phyloP scores from a whole-genome alignment of 2,113 vertebrate genomes.

The Alces alces region DNA sequence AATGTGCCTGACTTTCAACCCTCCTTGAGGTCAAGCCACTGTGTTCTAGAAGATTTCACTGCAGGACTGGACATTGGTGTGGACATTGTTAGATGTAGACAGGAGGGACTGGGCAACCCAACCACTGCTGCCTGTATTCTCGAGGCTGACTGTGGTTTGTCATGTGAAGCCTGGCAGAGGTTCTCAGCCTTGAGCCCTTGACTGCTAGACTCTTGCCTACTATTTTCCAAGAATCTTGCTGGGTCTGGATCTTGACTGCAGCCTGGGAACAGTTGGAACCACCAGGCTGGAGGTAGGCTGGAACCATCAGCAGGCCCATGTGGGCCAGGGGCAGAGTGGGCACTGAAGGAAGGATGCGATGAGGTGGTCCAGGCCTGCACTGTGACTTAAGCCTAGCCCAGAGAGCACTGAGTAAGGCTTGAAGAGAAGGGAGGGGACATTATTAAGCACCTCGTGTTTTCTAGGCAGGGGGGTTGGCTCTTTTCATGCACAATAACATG shows the following conservation, averaged over 20 bases:
- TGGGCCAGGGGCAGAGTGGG: not conserved
- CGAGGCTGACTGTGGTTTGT: not conserved
- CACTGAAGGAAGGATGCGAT: rapidly evolving
- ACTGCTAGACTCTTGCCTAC: not conserved
- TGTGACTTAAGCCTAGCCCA: not conserved
- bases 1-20: not conserved
- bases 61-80: not conserved
- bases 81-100: not conserved
- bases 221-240: not conserved
- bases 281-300: not conserved
- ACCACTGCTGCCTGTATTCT: not conserved
- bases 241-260: not conserved
- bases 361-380: not conserved
- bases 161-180: not conserved
- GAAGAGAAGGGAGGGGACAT: not conserved
- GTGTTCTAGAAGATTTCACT: not conserved
- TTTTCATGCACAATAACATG: not conserved
- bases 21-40: not conserved
- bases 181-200: not conserved
- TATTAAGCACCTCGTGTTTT: not conserved
- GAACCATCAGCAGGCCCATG: not conserved
- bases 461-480: not conserved
- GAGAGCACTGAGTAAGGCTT: not conserved
- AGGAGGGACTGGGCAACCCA: rapidly evolving
- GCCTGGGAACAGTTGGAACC: not conserved